Evolutionary conservation across 1,140 invertebrate genomes (phyloP).

Genomic region (Drosophila ficusphila): DNA sequence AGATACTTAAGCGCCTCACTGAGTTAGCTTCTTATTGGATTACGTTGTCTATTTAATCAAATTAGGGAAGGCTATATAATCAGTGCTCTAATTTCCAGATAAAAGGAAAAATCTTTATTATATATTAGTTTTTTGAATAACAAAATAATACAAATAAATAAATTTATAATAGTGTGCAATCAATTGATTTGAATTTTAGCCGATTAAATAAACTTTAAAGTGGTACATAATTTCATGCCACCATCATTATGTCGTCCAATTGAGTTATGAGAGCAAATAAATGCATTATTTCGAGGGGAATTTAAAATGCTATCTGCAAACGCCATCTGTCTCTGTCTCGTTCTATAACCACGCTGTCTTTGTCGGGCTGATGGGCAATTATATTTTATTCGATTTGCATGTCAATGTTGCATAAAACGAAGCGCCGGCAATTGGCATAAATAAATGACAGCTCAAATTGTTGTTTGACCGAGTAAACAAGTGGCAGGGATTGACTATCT

Average conservation of each 20-base stretch:
- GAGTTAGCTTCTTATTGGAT: not conserved
- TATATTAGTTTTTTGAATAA: no score
- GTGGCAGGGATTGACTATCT: slow-evolving; percentile 34
- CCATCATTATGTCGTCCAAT: slow-evolving; percentile 11
- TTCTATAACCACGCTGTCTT: slow-evolving; percentile 19
- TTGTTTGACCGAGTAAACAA: slow-evolving; percentile 75
- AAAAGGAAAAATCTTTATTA: not conserved
- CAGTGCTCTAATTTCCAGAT: not conserved
- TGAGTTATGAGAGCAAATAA: slow-evolving; percentile 22
- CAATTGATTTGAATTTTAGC: not conserved
- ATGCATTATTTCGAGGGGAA: slow-evolving; percentile 42
- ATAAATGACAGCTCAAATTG: slow-evolving; percentile 59
- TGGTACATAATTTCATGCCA: slow-evolving; percentile 12
- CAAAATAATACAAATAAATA: no score
- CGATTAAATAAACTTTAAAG: not conserved
- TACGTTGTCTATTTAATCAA: not conserved
- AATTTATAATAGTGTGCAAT: not conserved
- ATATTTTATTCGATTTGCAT: slow-evolving; percentile 68
- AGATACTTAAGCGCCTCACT: not conserved
- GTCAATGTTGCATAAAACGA: slow-evolving; percentile 66
- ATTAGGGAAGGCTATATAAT: not conserved
- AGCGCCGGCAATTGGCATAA: slow-evolving; percentile 60
- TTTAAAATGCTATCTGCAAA: slow-evolving; percentile 32
- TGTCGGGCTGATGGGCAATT: slow-evolving; percentile 41
- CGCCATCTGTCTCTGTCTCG: not conserved